A percentile compares a stretch with the other conserved stretches of the same genome.
These are phyloP conservation scores for Cataglyphis livida DNA, from an alignment of 2,888 invertebrate genomes.

Conservation along the genomic window DNA sequence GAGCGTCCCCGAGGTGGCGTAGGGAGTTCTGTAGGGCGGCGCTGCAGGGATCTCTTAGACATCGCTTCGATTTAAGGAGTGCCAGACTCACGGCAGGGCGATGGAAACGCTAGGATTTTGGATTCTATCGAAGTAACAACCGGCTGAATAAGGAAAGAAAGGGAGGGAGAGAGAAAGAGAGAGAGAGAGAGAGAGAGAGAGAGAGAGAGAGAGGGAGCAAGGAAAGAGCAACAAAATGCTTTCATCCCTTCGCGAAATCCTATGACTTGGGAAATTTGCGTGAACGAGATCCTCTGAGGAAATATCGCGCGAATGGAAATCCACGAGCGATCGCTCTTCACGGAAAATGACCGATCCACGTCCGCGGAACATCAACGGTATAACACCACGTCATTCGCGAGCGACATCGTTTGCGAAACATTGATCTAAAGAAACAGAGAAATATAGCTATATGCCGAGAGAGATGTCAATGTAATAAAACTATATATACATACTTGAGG, in stretches of 20 bases:
- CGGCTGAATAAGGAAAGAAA: conserved; percentile 18
- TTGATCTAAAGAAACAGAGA: conserved; percentile 34
- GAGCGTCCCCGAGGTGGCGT: conserved; percentile 67
- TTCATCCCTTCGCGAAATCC: conserved; percentile 65
- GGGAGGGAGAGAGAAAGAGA: neutral
- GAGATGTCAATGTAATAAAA: conserved; percentile 23
- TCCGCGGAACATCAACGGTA: conserved; percentile 4
- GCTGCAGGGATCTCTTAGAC: conserved; percentile 75
- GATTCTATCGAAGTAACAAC: conserved; percentile 73
- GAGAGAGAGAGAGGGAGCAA: conserved; percentile 21
- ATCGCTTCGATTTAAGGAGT: conserved; percentile 79
- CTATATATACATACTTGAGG: neutral
- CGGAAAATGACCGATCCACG: conserved; percentile 36
- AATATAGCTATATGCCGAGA: conserved; percentile 23
- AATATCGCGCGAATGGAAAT: conserved; percentile 65
- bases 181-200: conserved; percentile 27
- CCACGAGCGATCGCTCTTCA: conserved; percentile 60
- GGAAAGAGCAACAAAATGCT: conserved; percentile 62
- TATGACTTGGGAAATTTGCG: conserved; percentile 45
- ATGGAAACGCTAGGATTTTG: conserved; percentile 76
- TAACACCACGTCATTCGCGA: conserved; percentile 32
- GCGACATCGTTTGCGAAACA: conserved; percentile 42
- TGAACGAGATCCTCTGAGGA: conserved; percentile 59
- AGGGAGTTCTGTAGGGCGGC: conserved; percentile 68
- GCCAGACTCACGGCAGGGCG: conserved; percentile 64